phyloP scores from a whole-genome alignment of 2,797 vertebrate species.

The Crax fasciolata region DNA sequence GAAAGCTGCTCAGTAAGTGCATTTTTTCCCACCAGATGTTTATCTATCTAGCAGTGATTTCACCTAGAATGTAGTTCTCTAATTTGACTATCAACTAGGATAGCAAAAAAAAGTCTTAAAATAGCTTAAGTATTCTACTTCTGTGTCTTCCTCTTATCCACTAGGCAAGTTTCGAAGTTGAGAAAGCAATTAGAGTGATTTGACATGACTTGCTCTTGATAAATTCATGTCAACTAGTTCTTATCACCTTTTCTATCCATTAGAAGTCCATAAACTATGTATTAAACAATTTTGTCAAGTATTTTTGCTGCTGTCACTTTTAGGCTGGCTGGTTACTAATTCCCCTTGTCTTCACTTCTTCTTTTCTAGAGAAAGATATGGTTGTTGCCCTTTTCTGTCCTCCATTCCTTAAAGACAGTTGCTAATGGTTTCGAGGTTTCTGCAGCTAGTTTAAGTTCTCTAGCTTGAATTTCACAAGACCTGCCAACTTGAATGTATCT shows the following conservation, averaged over 20 bases:
- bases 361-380: rapidly evolving
- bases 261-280: conserved; percentile 2
- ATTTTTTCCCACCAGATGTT: conserved; percentile 25
- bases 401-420: background rate
- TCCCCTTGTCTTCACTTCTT: background rate
- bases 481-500: background rate
- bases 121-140: background rate
- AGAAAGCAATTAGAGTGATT: background rate
- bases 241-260: background rate
- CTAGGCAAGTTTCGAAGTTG: background rate
- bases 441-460: background rate
- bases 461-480: background rate
- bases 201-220: background rate
- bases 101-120: background rate
- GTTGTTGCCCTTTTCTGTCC: background rate
- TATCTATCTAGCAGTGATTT: conserved; percentile 16
- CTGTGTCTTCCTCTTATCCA: conserved; percentile 6
- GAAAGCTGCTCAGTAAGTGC: conserved; percentile 60
- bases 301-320: background rate
- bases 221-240: background rate
- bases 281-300: background rate
- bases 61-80: background rate
- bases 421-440: background rate
- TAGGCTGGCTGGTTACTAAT: background rate
- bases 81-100: background rate